Base-by-base conservation (phyloP, 2,113 vertebrate species). In the Plectropomus leopardus region DNA sequence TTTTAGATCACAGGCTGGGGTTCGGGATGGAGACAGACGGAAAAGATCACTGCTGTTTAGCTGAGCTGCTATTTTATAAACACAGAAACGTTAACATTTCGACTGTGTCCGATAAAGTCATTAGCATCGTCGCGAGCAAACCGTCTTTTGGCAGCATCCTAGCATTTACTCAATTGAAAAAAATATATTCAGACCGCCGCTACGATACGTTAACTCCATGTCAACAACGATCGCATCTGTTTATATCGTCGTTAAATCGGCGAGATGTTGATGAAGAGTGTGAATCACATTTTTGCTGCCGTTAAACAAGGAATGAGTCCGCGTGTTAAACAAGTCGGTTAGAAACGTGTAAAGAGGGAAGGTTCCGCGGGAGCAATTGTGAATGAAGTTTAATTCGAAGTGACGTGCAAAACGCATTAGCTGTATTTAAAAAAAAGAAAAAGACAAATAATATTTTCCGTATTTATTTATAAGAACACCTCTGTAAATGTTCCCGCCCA, bases 91-190 rank as follows among this genome's bases (percentile, higher is more conserved):
- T 40, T 34, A 44, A 24, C 55, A 45, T 81, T 14, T 23, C 32
- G 30, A 13, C 44, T 24, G 0, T 17, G 26, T 72, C 24, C 9
- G 54, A 5, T 57, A 48, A 24, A 59, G 7, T 40, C 28, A 76
- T 83, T 84, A 88, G 85, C 85, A 69, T 85, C 32, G 26, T n/a
- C 47, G 14, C 16, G 3, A 47, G 44, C 50, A 1, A 7, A 3
- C 16, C 10, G 47, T 28, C 53, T 34, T 23, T 28, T 32, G 30
- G 3, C 40, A 34, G 65, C 50, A 66, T 19, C 7, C 47, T 15
- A 1, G 6, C 23, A 23, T 36, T 21, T 72, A 23, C 58, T 53
- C 13, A 26, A 11, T 32, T 0, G 23, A 15, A 19, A 19, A 44
- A 34, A 58, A 2, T n/a, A n/a, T 26, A 7, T 0, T 58, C 19